Evolutionary conservation across 2,888 invertebrate genomes (phyloP).

Genomic region (Actias luna): DNA sequence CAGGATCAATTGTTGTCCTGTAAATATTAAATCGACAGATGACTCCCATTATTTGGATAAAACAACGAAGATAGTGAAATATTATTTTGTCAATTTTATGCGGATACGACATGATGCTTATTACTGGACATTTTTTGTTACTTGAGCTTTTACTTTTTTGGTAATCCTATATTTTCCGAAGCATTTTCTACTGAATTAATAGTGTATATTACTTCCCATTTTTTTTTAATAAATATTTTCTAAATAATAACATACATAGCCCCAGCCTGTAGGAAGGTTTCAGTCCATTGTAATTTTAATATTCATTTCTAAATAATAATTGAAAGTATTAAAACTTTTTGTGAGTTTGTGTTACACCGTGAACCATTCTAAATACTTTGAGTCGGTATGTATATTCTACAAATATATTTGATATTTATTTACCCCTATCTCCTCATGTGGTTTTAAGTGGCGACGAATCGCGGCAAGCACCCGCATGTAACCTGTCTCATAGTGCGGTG

Average conservation of each 20-base stretch:
- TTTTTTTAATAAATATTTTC: too few relatives aligned
- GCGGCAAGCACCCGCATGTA: conserved; percentile 56
- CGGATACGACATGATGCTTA: not conserved
- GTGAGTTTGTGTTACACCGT: not conserved
- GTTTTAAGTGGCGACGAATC: conserved; percentile 41
- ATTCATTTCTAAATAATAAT: not conserved
- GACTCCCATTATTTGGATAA: not conserved
- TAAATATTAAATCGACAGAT: too few relatives aligned
- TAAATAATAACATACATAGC: too few relatives aligned
- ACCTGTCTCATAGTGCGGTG: conserved; percentile 52
- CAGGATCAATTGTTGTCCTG: too few relatives aligned
- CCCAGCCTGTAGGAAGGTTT: not conserved
- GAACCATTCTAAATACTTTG: not conserved
- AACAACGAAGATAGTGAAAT: not conserved
- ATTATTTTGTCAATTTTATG: not conserved
- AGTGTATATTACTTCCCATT: not conserved
- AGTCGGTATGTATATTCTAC: not conserved
- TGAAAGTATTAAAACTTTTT: too few relatives aligned
- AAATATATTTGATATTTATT: not conserved
- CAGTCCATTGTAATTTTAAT: not conserved
- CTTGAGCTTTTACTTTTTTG: not conserved
- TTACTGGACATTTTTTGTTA: not conserved
- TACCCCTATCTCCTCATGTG: conserved; percentile 35
- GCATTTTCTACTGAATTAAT: not conserved
- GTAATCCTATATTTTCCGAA: not conserved